Conservation (phyloP, 2,888 invertebrate genomes). For the Nasonovia ribisnigri region DNA sequence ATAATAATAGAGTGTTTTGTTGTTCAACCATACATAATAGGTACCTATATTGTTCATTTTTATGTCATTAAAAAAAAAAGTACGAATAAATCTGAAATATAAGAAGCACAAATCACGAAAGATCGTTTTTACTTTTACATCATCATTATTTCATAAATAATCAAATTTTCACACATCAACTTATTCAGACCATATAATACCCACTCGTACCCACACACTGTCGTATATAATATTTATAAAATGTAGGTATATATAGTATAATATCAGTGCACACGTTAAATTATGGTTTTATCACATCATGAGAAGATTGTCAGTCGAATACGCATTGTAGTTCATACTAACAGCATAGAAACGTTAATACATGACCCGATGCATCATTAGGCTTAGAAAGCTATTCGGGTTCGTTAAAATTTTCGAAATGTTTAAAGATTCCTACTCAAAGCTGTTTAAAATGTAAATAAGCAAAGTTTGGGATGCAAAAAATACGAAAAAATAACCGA, state of each 20-base stretch:
- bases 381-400: background rate
- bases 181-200: background rate
- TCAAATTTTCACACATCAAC: background rate
- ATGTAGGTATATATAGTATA: background rate
- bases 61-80: background rate
- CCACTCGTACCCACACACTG: background rate
- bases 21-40: background rate
- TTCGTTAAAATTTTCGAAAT: slow-evolving; percentile 13
- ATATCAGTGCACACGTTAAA: background rate
- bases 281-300: background rate
- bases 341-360: background rate
- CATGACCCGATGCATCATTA: background rate
- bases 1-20: background rate
- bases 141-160: background rate
- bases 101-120: background rate
- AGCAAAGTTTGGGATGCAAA: slow-evolving; percentile 46
- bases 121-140: background rate
- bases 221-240: background rate
- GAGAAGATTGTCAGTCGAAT: background rate
- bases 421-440: background rate
- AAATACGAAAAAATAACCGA: slow-evolving; percentile 30
- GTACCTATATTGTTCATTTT: background rate
- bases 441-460: slow-evolving; percentile 58
- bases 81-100: background rate
- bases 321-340: background rate